Base-by-base conservation (phyloP, 1,140 invertebrate species). In the Halictus rubicundus region DNA sequence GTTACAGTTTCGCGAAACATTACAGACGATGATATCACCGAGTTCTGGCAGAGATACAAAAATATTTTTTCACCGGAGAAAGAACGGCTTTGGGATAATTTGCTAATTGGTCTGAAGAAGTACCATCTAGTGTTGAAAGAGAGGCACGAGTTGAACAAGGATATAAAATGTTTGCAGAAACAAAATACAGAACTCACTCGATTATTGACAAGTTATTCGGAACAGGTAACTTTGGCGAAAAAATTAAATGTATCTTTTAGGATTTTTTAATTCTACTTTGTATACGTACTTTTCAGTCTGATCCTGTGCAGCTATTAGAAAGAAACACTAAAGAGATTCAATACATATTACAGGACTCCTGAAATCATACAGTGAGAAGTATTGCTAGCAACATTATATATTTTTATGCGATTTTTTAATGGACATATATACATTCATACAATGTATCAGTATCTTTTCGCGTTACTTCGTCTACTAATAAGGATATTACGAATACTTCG, bases 61-160 rank as follows among this genome's bases (percentile, higher is more conserved):
- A 83, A 93, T 39, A 89, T 94, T 65, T 94, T 95, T 84, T 85
- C 91, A 5, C 52, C 87, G 8, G 87, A 93, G 3, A 93, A 91
- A 71, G 92, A 94, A 80, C 89, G 92, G 78, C 70, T 95, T 2
- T 95, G 95, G 95, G 91, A 94, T 78, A 92, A 92, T 32, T 86
- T 95, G 39, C 76, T 94, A 1, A 88, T 93, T 46, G 94, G 94
- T 19, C 83, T 95, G 25, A 92, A 93, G 49, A 94, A 94, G 84
- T 95, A 95, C 90, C 91, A 94, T 68, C 90, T 92, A 52, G 92
- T 94, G 61, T 88, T 95, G 2, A 94, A 94, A 84, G 92, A 94
- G 79, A 89, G 94, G 12, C 90, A 93, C n/a, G 89, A 92, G 65
- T 89, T 94, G 32, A 93, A 92, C 66, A 81, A 64, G 0, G 93